Percentiles rank a stretch among this genome's conserved stretches.
Evolutionary conservation across 1,140 invertebrate genomes (phyloP).

Genomic region (Drosophila funebris): DNA sequence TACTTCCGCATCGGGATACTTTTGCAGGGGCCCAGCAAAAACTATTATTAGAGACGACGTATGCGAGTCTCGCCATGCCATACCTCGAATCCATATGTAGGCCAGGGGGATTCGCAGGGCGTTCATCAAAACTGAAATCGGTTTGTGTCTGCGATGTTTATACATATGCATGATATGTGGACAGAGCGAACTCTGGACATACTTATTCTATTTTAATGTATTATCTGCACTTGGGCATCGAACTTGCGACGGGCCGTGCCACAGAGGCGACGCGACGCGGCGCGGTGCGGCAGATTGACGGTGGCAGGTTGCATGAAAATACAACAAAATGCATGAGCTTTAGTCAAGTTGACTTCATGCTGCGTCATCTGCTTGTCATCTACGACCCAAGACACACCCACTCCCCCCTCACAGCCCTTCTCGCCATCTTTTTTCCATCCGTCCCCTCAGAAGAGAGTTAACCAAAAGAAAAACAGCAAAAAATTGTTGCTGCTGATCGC

Average conservation of each 20-base stretch:
- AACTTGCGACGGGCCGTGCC: conserved; percentile 55
- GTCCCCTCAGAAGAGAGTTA: background rate
- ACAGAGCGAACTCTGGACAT: conserved; percentile 64
- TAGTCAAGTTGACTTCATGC: background rate
- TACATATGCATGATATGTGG: conserved; percentile 17
- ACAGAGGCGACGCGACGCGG: conserved; percentile 9
- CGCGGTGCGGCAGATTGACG: conserved; percentile 39
- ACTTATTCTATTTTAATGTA: conserved; percentile 70
- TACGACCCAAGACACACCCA: conserved; percentile 18
- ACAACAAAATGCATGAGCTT: conserved; percentile 1
- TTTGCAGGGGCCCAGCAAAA: conserved; percentile 23
- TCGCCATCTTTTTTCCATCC: background rate
- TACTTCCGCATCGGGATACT: conserved; percentile 75
- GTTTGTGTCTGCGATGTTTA: conserved; percentile 33
- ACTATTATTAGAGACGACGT: conserved; percentile 16
- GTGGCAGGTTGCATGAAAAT: conserved; percentile 39
- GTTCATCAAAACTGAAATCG: conserved; percentile 24
- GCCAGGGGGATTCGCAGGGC: conserved; percentile 27
- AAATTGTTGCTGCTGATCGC: conserved; percentile 33
- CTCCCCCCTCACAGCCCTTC: background rate
- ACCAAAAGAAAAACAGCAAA: too few species aligned
- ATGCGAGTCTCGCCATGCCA: background rate
- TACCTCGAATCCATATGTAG: background rate
- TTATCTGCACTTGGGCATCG: conserved; percentile 76
- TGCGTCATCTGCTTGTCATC: conserved; percentile 24